These are phyloP conservation scores for Sylvicapra grimmia DNA, from an alignment of 2,113 vertebrate genomes.

Conservation along the genomic window DNA sequence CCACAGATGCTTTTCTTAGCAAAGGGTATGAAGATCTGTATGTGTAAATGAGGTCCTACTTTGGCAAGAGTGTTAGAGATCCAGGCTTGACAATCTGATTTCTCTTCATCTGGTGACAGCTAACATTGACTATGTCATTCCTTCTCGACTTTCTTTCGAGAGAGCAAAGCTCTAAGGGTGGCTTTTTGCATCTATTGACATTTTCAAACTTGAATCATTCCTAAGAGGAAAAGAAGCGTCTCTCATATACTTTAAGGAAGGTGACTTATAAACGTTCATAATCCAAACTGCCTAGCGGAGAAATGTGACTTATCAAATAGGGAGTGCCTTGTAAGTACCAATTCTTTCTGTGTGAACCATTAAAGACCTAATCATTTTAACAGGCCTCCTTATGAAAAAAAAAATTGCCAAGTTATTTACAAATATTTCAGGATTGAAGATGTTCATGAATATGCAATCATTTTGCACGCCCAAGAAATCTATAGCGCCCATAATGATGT, in stretches of 20 bases:
- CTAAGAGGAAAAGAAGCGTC: conserved; percentile 59
- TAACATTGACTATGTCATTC: conserved; percentile 79
- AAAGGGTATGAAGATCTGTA: conserved; percentile 83
- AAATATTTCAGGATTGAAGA: conserved; percentile 69
- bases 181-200: conserved; percentile 76
- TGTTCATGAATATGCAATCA: conserved; percentile 68
- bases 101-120: conserved; percentile 77
- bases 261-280: conserved; percentile 57
- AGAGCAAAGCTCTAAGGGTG: conserved; percentile 67
- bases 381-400: conserved; percentile 41
- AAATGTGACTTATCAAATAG: conserved; percentile 60
- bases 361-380: conserved; percentile 65
- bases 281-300: conserved; percentile 30
- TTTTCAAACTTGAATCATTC: conserved; percentile 75
- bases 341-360: conserved; percentile 39
- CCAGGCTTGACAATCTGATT: conserved; percentile 79
- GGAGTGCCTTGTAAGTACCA: background rate
- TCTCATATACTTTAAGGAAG: conserved; percentile 66
- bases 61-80: conserved; percentile 83
- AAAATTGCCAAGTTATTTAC: conserved; percentile 72
- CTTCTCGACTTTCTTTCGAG: conserved; percentile 71
- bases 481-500: conserved; percentile 59
- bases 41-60: conserved; percentile 83
- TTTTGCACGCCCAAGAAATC: conserved; percentile 60
- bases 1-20: conserved; percentile 83